These are phyloP conservation scores for Podiceps cristatus DNA, from an alignment of 2,113 vertebrate species.

Conservation along the genomic window DNA sequence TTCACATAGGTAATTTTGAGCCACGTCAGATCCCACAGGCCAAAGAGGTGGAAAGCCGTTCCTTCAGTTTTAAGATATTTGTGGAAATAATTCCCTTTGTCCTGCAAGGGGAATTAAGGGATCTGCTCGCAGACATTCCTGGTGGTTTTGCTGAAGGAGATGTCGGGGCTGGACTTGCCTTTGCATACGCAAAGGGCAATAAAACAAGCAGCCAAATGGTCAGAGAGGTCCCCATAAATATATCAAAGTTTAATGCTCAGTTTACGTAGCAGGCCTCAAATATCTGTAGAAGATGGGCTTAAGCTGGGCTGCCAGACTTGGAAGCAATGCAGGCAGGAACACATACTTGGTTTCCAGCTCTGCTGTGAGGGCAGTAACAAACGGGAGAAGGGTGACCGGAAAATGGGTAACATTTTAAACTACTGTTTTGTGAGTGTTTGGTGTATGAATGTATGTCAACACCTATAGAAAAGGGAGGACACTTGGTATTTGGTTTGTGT, in stretches of 20 bases:
- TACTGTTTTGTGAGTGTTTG: accelerated
- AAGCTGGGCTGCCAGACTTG: not conserved
- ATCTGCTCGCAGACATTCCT: not conserved
- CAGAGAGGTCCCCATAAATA: constrained; percentile 34
- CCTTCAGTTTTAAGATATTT: not conserved
- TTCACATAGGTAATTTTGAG: not conserved
- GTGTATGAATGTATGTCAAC: not conserved
- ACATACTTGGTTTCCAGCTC: not conserved
- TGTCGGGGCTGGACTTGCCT: not conserved
- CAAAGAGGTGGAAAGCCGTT: not conserved
- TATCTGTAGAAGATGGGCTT: not conserved
- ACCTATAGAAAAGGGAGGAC: not conserved
- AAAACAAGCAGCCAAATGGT: constrained; percentile 29
- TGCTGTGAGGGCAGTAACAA: not conserved
- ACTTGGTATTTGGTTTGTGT: not conserved
- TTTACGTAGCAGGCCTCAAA: not conserved
- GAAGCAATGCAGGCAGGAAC: not conserved
- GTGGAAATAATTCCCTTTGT: not conserved
- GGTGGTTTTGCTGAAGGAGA: not conserved
- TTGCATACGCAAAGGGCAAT: not conserved
- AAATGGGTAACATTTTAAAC: not conserved
- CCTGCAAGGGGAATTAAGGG: not conserved
- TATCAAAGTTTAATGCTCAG: not conserved
- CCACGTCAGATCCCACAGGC: not conserved
- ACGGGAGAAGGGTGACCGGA: not conserved